These are phyloP conservation scores for Andinoacara biseriatus DNA, from an alignment of 2,113 vertebrate species.

Conservation along the genomic window DNA sequence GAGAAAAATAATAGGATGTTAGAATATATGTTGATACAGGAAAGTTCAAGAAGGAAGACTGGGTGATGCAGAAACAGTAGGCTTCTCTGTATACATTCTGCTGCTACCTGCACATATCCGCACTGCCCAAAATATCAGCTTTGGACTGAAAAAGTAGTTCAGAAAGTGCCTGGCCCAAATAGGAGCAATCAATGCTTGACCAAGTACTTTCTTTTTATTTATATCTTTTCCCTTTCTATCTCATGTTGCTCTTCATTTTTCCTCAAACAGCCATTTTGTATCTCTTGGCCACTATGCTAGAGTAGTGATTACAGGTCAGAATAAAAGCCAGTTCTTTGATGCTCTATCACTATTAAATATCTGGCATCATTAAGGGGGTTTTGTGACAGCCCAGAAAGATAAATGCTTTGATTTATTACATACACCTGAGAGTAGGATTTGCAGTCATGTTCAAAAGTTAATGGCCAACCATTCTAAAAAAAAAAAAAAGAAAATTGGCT, in stretches of 20 bases:
- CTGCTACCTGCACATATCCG: neutral
- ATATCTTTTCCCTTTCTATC: neutral
- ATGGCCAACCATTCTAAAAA: neutral
- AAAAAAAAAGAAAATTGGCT: no score
- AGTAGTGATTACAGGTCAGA: neutral
- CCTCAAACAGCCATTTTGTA: neutral
- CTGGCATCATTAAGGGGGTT: neutral
- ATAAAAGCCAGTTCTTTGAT: neutral
- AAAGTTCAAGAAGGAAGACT: constrained; percentile 28
- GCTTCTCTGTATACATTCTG: neutral
- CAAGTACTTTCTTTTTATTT: constrained; percentile 36
- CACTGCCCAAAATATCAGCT: constrained; percentile 50
- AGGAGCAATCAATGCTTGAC: constrained; percentile 45
- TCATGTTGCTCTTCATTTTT: neutral
- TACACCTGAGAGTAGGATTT: neutral
- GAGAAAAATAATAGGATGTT: neutral
- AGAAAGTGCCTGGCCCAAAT: constrained; percentile 46
- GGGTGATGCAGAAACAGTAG: neutral
- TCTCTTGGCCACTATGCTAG: neutral
- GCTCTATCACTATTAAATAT: neutral
- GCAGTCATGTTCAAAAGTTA: neutral
- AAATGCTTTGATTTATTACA: neutral
- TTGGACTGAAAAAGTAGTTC: constrained; percentile 51
- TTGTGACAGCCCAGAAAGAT: neutral
- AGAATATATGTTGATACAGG: neutral